Evolutionary conservation across 2,888 invertebrate species (phyloP).

Genomic region (Sinotaia quadrata): DNA sequence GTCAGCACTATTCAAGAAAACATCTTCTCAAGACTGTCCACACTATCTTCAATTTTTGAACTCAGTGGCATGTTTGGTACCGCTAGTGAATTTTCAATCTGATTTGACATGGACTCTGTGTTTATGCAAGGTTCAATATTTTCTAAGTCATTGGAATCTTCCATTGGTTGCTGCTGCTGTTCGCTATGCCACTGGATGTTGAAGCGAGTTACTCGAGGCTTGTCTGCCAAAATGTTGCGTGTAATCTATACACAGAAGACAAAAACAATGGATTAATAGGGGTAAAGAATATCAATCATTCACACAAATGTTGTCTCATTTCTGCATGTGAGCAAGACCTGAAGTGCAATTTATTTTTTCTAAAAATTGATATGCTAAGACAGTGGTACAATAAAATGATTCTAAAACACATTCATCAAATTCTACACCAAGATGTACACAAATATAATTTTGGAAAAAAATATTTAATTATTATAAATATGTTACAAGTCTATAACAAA

Average conservation of each 20-base stretch:
- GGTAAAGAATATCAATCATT: too few relatives aligned
- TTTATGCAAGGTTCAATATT: conserved; percentile 12
- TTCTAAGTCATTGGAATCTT: conserved; percentile 9
- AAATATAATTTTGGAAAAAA: too few relatives aligned
- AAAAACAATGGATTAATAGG: not conserved
- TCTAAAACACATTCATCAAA: too few relatives aligned
- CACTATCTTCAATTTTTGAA: conserved; percentile 2
- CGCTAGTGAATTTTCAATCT: conserved; percentile 38
- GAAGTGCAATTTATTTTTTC: not conserved
- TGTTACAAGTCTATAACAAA: too few relatives aligned
- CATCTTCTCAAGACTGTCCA: not conserved
- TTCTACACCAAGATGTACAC: too few relatives aligned
- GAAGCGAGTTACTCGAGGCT: conserved; percentile 95
- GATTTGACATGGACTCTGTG: conserved; percentile 58
- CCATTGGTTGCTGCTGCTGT: conserved; percentile 6
- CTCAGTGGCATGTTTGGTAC: not conserved
- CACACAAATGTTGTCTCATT: too few relatives aligned
- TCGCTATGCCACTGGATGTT: conserved; percentile 91
- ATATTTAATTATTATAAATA: too few relatives aligned
- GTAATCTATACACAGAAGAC: conserved; percentile 74
- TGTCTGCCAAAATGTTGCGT: conserved; percentile 87
- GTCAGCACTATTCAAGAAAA: not conserved
- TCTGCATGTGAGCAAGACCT: too few relatives aligned
- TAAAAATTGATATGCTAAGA: too few relatives aligned
- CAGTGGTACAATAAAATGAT: too few relatives aligned